These are phyloP conservation scores for Thalassarche chlororhynchos DNA, from an alignment of 2,113 vertebrate species.

Conservation along the genomic window DNA sequence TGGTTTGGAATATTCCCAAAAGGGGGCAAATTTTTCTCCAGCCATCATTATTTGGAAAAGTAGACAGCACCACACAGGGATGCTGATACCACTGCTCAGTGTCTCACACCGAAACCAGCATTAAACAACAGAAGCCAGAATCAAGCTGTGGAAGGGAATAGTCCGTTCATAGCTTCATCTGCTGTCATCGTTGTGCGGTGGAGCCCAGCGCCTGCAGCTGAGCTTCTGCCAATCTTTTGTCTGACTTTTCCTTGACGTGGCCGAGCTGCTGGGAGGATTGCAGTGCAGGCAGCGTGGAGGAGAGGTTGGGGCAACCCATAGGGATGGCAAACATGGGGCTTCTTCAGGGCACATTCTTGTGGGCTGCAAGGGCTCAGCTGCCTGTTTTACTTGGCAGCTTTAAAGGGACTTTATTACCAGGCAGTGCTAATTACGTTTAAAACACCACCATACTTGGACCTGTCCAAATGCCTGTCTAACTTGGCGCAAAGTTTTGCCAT, in stretches of 20 bases:
- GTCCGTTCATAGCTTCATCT: background rate
- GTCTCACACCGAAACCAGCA: background rate
- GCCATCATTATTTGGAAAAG: background rate
- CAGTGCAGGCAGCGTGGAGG: background rate
- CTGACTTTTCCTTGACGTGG: background rate
- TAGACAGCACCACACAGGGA: background rate
- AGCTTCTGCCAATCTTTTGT: background rate
- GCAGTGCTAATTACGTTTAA: constrained; percentile 21
- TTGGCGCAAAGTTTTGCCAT: background rate
- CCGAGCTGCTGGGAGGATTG: background rate
- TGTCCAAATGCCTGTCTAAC: background rate
- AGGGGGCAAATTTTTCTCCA: background rate
- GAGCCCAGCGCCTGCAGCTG: background rate
- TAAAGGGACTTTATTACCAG: background rate
- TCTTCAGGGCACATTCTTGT: background rate
- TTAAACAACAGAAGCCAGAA: background rate
- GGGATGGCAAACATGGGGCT: fast-evolving
- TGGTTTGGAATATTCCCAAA: background rate
- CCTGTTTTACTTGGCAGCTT: background rate
- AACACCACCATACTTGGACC: background rate
- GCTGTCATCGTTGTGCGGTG: background rate
- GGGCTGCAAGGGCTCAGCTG: background rate
- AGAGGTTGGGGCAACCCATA: background rate
- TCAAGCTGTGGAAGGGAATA: background rate
- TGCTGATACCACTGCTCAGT: background rate